These are phyloP conservation scores for Pangasius larnaudii DNA, from an alignment of 2,797 vertebrate genomes.

Conservation along the genomic window DNA sequence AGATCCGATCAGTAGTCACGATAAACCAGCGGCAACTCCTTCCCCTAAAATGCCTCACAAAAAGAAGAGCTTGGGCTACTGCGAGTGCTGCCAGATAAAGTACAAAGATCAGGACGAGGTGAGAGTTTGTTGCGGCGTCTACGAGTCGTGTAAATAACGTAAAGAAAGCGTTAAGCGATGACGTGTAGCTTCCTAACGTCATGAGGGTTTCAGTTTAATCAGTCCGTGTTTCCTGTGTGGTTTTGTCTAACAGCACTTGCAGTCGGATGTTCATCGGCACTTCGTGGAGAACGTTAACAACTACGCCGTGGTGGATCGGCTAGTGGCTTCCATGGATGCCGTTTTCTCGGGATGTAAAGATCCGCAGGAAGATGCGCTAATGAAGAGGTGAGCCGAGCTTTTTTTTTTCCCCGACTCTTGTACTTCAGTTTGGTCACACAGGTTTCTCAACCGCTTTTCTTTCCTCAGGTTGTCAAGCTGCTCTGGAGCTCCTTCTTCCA, in stretches of 20 bases:
- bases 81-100: slow-evolving; percentile 84
- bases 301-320: slow-evolving; percentile 75
- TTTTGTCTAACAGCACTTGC: slow-evolving; percentile 77
- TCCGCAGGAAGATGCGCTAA: slow-evolving; percentile 44
- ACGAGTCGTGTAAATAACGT: background rate
- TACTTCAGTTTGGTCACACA: background rate
- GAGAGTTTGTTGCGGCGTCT: background rate
- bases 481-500: slow-evolving; percentile 38
- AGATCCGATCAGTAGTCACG: slow-evolving; percentile 54
- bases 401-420: background rate
- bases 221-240: background rate
- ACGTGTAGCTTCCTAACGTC: background rate
- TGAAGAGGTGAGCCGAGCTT: slow-evolving; percentile 24
- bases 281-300: slow-evolving; percentile 76
- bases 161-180: background rate
- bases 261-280: slow-evolving; percentile 75
- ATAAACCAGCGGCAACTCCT: slow-evolving; percentile 61
- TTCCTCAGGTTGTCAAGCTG: slow-evolving; percentile 33
- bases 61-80: slow-evolving; percentile 77
- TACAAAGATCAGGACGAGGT: slow-evolving; percentile 81
- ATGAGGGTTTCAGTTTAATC: background rate
- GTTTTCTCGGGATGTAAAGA: slow-evolving; percentile 58
- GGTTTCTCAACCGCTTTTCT: background rate
- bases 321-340: slow-evolving; percentile 74
- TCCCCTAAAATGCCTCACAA: slow-evolving; percentile 65